phyloP scores from a whole-genome alignment of 92 coral and sea anemone species.

The Anthopleura xanthogrammica region DNA sequence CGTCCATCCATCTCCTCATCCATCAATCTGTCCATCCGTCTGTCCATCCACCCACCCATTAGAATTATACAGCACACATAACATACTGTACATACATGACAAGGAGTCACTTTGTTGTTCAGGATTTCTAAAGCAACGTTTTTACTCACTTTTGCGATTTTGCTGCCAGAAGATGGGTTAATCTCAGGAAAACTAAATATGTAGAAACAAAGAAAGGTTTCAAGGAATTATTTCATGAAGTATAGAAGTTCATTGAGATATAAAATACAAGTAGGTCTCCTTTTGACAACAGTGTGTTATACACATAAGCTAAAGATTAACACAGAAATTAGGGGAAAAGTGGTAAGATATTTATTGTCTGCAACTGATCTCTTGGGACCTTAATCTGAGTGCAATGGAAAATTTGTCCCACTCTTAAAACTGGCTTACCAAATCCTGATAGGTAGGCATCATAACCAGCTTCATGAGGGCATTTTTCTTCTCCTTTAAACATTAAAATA shows the following conservation, averaged over 20 bases:
- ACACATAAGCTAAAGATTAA: too few relatives aligned
- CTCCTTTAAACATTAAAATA: constrained; percentile 43
- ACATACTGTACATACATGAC: too few relatives aligned
- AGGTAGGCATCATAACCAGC: constrained; percentile 97
- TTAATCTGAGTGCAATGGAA: not conserved
- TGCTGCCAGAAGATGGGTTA: constrained; percentile 77
- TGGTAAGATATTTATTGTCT: too few relatives aligned
- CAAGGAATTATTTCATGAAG: not conserved
- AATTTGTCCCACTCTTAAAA: not conserved
- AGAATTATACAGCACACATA: too few relatives aligned
- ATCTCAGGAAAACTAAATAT: constrained; percentile 77
- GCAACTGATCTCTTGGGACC: not conserved
- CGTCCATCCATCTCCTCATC: too few relatives aligned
- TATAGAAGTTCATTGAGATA: too few relatives aligned
- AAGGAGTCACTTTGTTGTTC: not conserved
- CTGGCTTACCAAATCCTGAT: constrained; percentile 78
- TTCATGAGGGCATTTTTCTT: constrained; percentile 69
- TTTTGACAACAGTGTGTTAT: not conserved
- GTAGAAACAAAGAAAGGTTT: not conserved
- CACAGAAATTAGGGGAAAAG: too few relatives aligned
- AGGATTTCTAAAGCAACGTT: not conserved
- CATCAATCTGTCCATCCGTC: too few relatives aligned
- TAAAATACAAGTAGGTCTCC: too few relatives aligned
- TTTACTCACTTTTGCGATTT: constrained; percentile 62
- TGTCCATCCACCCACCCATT: too few relatives aligned